phyloP scores from a whole-genome alignment of 2,888 invertebrate genomes.

The Eurois occulta region DNA sequence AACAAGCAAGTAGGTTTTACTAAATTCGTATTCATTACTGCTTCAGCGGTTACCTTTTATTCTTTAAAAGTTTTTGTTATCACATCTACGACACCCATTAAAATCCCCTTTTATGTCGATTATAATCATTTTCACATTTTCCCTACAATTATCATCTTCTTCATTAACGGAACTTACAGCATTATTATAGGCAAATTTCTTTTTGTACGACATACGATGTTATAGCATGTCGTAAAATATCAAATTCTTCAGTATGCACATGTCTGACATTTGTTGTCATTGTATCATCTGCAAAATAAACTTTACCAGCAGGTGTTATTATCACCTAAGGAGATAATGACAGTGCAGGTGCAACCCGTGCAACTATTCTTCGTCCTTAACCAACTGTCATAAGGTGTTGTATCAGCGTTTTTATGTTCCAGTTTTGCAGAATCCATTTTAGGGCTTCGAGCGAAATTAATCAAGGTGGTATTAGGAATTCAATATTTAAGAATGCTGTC shows the following conservation, averaged over 20 bases:
- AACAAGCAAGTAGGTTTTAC: slow-evolving; percentile 2
- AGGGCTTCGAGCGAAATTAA: slow-evolving; percentile 22
- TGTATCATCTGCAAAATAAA: slow-evolving; percentile 53
- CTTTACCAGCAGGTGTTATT: slow-evolving; percentile 54
- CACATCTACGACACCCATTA: slow-evolving; percentile 29
- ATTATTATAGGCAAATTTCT: background rate
- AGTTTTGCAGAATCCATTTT: slow-evolving; percentile 40
- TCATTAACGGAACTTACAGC: background rate
- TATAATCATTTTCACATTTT: slow-evolving; percentile 30
- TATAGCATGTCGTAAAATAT: slow-evolving; percentile 22
- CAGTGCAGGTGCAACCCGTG: slow-evolving; percentile 59
- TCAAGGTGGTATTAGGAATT: slow-evolving; percentile 5
- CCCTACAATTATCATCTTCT: slow-evolving; percentile 1
- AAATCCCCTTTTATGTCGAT: slow-evolving; percentile 47
- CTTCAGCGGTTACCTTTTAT: slow-evolving; percentile 14
- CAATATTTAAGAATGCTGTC: background rate
- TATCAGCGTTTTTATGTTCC: slow-evolving; percentile 21
- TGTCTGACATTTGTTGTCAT: slow-evolving; percentile 33
- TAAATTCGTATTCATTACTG: slow-evolving; percentile 20
- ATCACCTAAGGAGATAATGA: slow-evolving; percentile 45
- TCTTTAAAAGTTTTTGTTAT: slow-evolving; percentile 26
- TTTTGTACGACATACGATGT: background rate
- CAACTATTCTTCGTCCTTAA: slow-evolving; percentile 46
- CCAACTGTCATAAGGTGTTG: slow-evolving; percentile 33
- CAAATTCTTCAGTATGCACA: slow-evolving; percentile 36